Conservation (phyloP, 2,888 invertebrate genomes). For the Callimorpha dominula region DNA sequence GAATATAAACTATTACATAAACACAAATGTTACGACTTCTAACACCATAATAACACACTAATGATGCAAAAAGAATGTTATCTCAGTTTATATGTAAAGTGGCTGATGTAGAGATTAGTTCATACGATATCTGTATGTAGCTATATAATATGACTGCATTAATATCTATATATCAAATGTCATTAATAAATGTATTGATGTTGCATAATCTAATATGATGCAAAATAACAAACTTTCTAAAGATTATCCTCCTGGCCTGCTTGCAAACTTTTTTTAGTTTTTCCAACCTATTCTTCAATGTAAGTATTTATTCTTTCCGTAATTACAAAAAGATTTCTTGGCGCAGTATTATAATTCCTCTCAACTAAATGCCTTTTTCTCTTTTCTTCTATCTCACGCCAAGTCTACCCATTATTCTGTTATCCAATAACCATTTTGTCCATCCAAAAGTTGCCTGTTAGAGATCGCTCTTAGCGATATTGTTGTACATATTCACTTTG, state of each 20-base stretch:
- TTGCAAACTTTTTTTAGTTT: too few relatives aligned
- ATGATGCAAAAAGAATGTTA: slow-evolving; percentile 11
- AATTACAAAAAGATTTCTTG: too few relatives aligned
- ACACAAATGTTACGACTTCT: background rate
- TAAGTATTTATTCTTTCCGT: too few relatives aligned
- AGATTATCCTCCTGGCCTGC: background rate
- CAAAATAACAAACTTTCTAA: background rate
- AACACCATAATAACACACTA: slow-evolving; percentile 11
- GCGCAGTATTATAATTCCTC: too few relatives aligned
- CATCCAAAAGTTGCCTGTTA: too few relatives aligned
- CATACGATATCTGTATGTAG: background rate
- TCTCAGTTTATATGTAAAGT: slow-evolving; percentile 4
- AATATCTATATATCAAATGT: background rate
- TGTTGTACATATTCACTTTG: too few relatives aligned
- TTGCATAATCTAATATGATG: background rate
- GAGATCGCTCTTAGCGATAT: too few relatives aligned
- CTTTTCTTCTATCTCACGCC: too few relatives aligned
- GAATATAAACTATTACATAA: slow-evolving; percentile 14
- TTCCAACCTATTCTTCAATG: too few relatives aligned
- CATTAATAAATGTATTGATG: background rate
- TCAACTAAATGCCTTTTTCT: too few relatives aligned
- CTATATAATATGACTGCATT: slow-evolving; percentile 1
- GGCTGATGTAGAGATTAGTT: background rate
- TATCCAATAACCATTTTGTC: too few relatives aligned
- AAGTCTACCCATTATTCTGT: too few relatives aligned